phyloP scores from a whole-genome alignment of 2,888 invertebrate genomes.

The Mesopsocus fuscifrons region DNA sequence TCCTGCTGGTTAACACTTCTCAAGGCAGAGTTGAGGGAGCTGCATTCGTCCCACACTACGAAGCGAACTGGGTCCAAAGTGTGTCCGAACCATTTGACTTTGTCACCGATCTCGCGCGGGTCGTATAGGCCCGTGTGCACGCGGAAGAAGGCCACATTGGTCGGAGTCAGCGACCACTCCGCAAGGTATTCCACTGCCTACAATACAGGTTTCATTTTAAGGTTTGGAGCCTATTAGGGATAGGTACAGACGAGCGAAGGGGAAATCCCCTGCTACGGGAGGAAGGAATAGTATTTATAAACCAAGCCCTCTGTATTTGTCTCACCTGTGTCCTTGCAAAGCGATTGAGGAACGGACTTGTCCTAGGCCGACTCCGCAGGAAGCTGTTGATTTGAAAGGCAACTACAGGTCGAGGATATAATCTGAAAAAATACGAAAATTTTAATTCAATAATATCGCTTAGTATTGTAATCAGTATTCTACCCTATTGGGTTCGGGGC shows the following conservation, averaged over 20 bases:
- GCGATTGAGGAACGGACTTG: slow-evolving; percentile 72
- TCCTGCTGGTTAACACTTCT: slow-evolving; percentile 54
- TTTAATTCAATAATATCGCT: no score
- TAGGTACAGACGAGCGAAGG: no score
- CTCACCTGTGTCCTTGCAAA: slow-evolving; percentile 81
- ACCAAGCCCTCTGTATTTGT: no score
- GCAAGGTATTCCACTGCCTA: slow-evolving; percentile 96
- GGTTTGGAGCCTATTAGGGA: no score
- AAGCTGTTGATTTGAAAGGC: slow-evolving; percentile 97
- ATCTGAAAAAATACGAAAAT: no score
- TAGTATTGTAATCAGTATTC: no score
- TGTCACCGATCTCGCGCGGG: slow-evolving; percentile 91
- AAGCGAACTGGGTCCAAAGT: slow-evolving; percentile 76
- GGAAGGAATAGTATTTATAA: no score
- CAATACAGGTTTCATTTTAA: no score
- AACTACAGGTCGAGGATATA: slow-evolving; percentile 96
- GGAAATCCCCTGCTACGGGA: no score
- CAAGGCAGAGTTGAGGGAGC: slow-evolving; percentile 58
- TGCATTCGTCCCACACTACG: slow-evolving; percentile 79
- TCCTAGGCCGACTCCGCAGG: slow-evolving; percentile 75
- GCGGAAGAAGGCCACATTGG: slow-evolving; percentile 91
- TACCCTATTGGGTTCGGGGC: no score
- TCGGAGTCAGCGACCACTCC: slow-evolving; percentile 94
- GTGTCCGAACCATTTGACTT: slow-evolving; percentile 91
- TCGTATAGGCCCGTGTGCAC: slow-evolving; percentile 94